Base-by-base conservation (phyloP, 2,888 invertebrate species). In the Spodoptera littoralis region DNA sequence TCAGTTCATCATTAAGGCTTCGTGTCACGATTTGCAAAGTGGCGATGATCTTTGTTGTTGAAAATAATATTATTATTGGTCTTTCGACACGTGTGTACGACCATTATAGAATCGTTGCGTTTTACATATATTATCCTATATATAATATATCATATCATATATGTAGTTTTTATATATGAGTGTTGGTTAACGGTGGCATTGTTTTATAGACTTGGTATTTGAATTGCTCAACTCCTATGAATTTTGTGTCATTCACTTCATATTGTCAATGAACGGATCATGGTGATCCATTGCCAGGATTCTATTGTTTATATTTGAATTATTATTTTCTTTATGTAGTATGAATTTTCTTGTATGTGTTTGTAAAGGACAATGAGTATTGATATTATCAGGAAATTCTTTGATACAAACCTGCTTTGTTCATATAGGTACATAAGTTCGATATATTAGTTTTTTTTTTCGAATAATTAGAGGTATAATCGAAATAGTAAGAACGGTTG, bases 11-110 rank as follows among this genome's bases (percentile, higher is more conserved):
- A 64, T 76, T 83, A 57, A 41, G 73, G 46, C 65, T 70, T 48
- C 84, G 11, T 46, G 55, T 81, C 84, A 83, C 85, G 85, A 73
- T 68, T 66, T 11, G 60, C 67, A 56, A 77, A 76, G 79, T 70
- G 67, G 59, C 77, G 68, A 73, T 77, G 76, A 79, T 82, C 80
- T 81, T 81, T 75, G 73, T 75, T 71, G 76, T 74, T 75, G 70
- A 76, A 77, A 82, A 79, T 76, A 76, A 68, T 79, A 75, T 77
- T 75, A 76, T 68, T 81, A 75, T 79, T 62, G 79, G 79, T 72
- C 62, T 74, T 78, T 62, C 60, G 45, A 72, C 74, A 81, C 77
- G 70, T 71, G 74, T 76, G 70, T 56, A 60, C 42, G 44, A 36
- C 73, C 59, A 71, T 71, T 76, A 76, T 76, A 59, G 73, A 44